A percentile compares a stretch with the other conserved stretches of the same genome.
phyloP scores from a whole-genome alignment of 2,888 invertebrate species.

The Lucinisca nassula region DNA sequence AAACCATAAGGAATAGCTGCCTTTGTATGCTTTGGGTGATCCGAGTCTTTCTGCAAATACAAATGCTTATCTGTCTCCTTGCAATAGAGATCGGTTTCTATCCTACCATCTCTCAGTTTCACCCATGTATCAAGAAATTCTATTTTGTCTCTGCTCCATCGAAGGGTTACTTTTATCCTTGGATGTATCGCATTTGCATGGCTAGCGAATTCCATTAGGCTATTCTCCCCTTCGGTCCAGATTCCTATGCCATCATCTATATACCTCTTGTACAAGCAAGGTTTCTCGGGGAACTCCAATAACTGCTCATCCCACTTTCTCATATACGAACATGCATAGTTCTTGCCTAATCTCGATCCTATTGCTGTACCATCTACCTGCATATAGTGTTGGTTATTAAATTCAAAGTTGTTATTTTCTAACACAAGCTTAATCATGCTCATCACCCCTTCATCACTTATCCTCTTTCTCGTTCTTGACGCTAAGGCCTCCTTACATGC shows the following conservation, averaged over 20 bases:
- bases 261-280: not conserved
- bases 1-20: not conserved
- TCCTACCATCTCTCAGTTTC: not conserved
- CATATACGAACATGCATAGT: slow-evolving; percentile 44
- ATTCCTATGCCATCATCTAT: slow-evolving; percentile 7
- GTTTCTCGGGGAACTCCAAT: not conserved
- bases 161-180: not conserved
- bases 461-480: not conserved
- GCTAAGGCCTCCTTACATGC: slow-evolving; percentile 33
- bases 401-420: slow-evolving; percentile 37
- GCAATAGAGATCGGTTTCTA: not conserved
- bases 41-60: not conserved
- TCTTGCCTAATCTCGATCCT: slow-evolving; percentile 25
- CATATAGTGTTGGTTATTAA: too few species aligned
- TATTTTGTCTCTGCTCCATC: not conserved
- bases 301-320: slow-evolving; percentile 27
- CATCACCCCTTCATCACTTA: not conserved
- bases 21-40: not conserved
- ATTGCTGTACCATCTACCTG: slow-evolving; percentile 27
- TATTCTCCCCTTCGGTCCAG: slow-evolving; percentile 5
- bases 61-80: slow-evolving; percentile 4
- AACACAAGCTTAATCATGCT: slow-evolving; percentile 31
- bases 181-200: slow-evolving; percentile 11
- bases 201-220: not conserved
- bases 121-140: not conserved